Base-by-base conservation (phyloP, 2,797 vertebrate genomes). In the Pseudotriccus pelzelni region DNA sequence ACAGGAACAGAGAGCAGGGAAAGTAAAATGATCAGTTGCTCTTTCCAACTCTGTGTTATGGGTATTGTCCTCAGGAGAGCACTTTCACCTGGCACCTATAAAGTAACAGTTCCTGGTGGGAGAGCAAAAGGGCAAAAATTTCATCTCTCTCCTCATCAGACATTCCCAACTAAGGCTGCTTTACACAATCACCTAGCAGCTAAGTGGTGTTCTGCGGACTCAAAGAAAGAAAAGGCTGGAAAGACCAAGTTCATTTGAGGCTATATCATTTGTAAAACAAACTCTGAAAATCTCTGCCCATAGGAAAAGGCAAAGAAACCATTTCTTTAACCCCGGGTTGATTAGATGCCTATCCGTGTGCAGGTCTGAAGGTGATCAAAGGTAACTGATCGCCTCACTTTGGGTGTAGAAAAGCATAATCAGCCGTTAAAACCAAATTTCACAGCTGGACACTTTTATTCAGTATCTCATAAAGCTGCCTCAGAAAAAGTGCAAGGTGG, bases 401-500 rank as follows among this genome's bases (percentile, higher is more conserved):
- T 64, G 36, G 50, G 27, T 76, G 60, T 17, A 78, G 85, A 77
- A 80, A 81, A 76, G 41, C 24, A 77, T 24, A 69, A 64, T 67
- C 76, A 74, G 44, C 37, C 28, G 16, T 68, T 90, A 81, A 70
- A 87, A 88, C 49, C 77, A 69, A 80, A 91, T 86, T 95, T 95
- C 81, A 67, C 56, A 93, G 72, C 58, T 88, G 91, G 83, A 81
- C 69, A 90, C 32, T 85, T 92, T 52, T 75, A 50, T 72, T 64
- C 46, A 52, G 66, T 44, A 43, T 68, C 69, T 92, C 60, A 68
- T 74, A 84, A 64, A 84, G 53, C 39, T 81, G 66, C 53, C 58
- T 68, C 50, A 52, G 60, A 73, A 70, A 21, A 92, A 81, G 73
- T 46, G 84, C 46, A 74, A 74, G 43, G 53, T 64, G 63, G 69